Evolutionary conservation across 2,888 invertebrate species (phyloP).

Genomic region (Brenthis daphne): DNA sequence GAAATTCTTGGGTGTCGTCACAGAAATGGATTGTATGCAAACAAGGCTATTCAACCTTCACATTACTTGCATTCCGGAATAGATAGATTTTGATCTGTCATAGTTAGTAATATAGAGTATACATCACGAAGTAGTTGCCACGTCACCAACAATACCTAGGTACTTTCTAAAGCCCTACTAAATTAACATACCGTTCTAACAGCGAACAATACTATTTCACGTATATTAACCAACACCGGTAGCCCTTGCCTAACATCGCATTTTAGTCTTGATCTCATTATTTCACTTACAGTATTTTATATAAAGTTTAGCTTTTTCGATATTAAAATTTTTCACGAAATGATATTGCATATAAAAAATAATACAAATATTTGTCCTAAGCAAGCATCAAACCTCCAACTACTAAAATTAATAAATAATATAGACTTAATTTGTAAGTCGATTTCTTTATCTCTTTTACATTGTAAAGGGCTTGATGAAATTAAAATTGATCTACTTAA

Average conservation of each 20-base stretch:
- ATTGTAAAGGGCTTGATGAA: too few relatives aligned
- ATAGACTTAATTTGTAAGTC: too few relatives aligned
- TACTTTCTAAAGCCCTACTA: constrained; percentile 22
- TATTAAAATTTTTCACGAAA: too few relatives aligned
- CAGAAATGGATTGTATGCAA: constrained; percentile 68
- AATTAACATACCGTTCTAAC: constrained; percentile 9
- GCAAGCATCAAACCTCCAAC: too few relatives aligned
- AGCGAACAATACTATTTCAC: constrained; percentile 6
- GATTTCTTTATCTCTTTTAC: too few relatives aligned
- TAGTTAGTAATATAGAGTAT: constrained; percentile 18
- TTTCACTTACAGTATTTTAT: too few relatives aligned
- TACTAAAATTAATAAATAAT: too few relatives aligned
- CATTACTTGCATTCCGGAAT: constrained; percentile 56
- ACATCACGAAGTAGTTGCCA: constrained; percentile 4
- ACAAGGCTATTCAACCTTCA: constrained; percentile 57
- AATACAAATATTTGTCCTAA: too few relatives aligned
- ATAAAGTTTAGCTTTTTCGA: too few relatives aligned
- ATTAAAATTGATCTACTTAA: too few relatives aligned
- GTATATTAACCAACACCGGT: not conserved
- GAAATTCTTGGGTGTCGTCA: constrained; percentile 53
- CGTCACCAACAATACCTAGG: not conserved
- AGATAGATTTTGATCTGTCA: constrained; percentile 35
- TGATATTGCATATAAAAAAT: too few relatives aligned
- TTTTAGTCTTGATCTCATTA: too few relatives aligned
- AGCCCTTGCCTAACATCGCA: not conserved